Evolutionary conservation across 2,113 vertebrate species (phyloP).

Genomic region (Nycticebus coucang): DNA sequence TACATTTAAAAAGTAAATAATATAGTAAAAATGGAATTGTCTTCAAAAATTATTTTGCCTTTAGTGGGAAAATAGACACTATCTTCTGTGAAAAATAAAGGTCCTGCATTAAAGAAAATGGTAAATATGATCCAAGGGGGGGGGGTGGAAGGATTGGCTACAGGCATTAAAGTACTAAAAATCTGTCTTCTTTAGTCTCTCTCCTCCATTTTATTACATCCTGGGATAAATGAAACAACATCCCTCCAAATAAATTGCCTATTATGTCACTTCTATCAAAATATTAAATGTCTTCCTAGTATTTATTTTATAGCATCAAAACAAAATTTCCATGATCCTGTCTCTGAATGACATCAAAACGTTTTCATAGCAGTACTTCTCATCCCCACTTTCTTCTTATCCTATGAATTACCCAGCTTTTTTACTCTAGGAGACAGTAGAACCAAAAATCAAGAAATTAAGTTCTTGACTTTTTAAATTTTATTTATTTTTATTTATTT

Average conservation of each 20-base stretch:
- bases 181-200: neutral
- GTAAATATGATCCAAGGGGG: neutral
- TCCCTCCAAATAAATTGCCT: neutral
- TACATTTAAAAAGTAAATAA: neutral
- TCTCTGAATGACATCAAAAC: neutral
- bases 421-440: neutral
- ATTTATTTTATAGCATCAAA: neutral
- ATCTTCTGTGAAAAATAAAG: neutral
- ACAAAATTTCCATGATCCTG: neutral
- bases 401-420: neutral
- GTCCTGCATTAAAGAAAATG: neutral
- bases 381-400: neutral
- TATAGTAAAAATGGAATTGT: slow-evolving; percentile 13
- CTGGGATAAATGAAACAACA: neutral
- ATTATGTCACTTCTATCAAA: neutral
- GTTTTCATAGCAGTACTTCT: neutral
- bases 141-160: neutral
- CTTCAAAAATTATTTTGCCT: slow-evolving; percentile 15
- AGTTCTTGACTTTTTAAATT: neutral
- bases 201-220: neutral
- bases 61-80: neutral
- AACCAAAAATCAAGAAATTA: neutral
- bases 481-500: too few species aligned
- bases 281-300: neutral
- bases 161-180: neutral